Percentiles rank a stretch among this genome's conserved stretches.
These are phyloP conservation scores for Drosophila kohkoa DNA, from an alignment of 1,140 invertebrate species.

Conservation along the genomic window DNA sequence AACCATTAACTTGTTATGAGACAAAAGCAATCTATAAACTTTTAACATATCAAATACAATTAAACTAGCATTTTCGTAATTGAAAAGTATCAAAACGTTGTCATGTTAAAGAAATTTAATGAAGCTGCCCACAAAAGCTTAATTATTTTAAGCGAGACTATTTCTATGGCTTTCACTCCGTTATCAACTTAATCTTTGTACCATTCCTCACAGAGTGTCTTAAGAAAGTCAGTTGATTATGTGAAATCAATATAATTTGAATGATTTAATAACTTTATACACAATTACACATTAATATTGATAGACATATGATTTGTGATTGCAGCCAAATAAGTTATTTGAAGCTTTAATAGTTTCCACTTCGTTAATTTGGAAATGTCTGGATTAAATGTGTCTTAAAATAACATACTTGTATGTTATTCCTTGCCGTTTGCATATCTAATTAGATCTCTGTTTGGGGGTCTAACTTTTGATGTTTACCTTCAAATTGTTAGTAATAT, in stretches of 20 bases:
- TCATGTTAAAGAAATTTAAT: no score
- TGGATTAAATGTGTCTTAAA: neutral
- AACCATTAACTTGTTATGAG: no score
- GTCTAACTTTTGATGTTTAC: conserved; percentile 44
- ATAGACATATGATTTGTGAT: neutral
- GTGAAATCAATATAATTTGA: conserved; percentile 39
- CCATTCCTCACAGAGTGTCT: no score
- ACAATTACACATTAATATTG: conserved; percentile 16
- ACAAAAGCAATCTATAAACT: no score
- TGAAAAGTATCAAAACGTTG: no score
- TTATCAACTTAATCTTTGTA: no score
- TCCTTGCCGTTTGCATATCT: conserved; percentile 24
- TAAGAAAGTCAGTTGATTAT: conserved; percentile 29
- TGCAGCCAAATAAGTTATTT: neutral
- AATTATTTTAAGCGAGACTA: no score
- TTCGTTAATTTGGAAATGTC: conserved; percentile 21
- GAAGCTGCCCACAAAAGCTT: no score
- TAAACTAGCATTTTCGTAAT: no score
- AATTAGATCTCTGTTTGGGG: conserved; percentile 42
- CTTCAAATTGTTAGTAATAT: conserved; percentile 42
- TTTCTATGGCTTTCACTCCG: conserved; percentile 20
- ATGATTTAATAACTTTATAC: conserved; percentile 20
- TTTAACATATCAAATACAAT: no score
- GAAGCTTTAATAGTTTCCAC: conserved; percentile 8
- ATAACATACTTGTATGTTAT: neutral